Evolutionary conservation across 2,113 vertebrate genomes (phyloP), one percentile per base, ranked within the genome.

Genomic region (Hymenochirus boettgeri): DNA sequence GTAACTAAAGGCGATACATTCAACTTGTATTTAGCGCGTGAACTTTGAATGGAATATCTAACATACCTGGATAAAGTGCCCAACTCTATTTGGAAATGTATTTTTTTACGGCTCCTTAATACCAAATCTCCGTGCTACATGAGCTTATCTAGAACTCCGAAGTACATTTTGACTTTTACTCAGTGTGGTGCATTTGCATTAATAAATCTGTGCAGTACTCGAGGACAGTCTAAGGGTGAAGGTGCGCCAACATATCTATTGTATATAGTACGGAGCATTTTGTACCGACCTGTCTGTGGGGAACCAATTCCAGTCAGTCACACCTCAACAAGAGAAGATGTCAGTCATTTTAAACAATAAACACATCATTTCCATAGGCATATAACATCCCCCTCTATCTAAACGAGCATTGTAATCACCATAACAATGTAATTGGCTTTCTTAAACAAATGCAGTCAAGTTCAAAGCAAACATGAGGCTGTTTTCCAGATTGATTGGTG

Each of bases 361-460:
- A 35, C 10, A 35, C 33, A 35, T 35, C 33, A 35, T 12, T 12
- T 35, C 15, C n/a, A n/a, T n/a, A n/a, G 4, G 15, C 33, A 35
- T 35, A 8, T 5, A 35, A 35, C 33, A 48, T 50, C 24, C 35
- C 15, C 18, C 25, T 17, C n/a, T 3, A 3, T 19, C 42, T 57
- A 57, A 57, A 29, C 15, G 42, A 24, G 7, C 22, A 25, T 52
- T 26, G 64, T 66, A 65, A 65, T 45, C 62, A 64, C 54, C 23
- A 27, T 58, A 59, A 59, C 29, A 58, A 31, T 66, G n/a, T 66
- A 57, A n/a, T 56, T 26, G 46, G 24, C 25, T 37, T 18, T 35
- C 23, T 29, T 66, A 50, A 52, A 24, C 21, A 50, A 65, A 57
- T 55, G 27, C 55, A 21, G 22, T 59, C 45, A 12, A 19, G 23